These are phyloP conservation scores for Aptenodytes patagonicus DNA, from an alignment of 2,113 vertebrate genomes.

Conservation along the genomic window DNA sequence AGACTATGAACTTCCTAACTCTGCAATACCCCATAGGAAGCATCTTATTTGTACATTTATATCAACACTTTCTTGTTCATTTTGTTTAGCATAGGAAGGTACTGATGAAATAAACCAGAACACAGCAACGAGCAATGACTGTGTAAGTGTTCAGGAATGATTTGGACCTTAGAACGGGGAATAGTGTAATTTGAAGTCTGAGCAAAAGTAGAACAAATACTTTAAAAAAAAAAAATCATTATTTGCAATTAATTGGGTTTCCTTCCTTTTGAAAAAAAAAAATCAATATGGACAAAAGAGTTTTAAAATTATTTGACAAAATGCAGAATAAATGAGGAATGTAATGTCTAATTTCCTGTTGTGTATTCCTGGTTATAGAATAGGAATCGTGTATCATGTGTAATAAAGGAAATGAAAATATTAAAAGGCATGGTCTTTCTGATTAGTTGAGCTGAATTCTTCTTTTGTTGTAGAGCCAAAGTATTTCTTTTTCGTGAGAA, in stretches of 20 bases:
- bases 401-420: neutral
- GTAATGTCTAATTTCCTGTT: neutral
- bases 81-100: conserved; percentile 44
- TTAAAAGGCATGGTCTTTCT: neutral
- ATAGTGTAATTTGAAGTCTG: neutral
- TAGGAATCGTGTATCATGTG: neutral
- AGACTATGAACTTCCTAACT: conserved; percentile 50
- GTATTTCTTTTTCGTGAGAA: neutral
- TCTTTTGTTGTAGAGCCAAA: neutral
- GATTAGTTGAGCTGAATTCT: neutral
- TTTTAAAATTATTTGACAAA: neutral
- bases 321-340: neutral
- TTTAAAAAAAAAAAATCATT: neutral
- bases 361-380: neutral
- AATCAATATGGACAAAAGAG: neutral
- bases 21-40: conserved; percentile 19
- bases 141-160: neutral
- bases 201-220: conserved; percentile 15
- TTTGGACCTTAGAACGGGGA: neutral
- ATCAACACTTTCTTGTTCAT: conserved; percentile 39
- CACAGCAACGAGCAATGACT: neutral
- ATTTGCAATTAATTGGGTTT: conserved; percentile 39
- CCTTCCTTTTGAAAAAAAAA: conserved; percentile 24
- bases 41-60: conserved; percentile 67
- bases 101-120: conserved; percentile 36